Percentiles rank a stretch among this genome's conserved stretches.
These are phyloP conservation scores for Porites divaricata DNA, from an alignment of 92 coral and sea anemone species.

Conservation along the genomic window DNA sequence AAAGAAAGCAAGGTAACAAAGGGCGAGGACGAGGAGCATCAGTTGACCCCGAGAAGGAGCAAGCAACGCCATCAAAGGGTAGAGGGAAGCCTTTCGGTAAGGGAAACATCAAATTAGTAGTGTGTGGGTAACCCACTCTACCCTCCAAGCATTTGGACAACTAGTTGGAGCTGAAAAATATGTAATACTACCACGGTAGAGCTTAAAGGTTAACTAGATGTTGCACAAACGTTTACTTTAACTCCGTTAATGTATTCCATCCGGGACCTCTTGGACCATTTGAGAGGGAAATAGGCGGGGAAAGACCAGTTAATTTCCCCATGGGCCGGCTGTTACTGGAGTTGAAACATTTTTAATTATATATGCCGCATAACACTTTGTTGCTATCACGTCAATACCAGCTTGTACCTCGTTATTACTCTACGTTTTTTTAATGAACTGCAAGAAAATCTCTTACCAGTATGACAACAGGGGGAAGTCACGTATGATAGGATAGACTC, in stretches of 20 bases:
- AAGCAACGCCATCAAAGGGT: not conserved
- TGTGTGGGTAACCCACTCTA: not conserved
- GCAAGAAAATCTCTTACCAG: not conserved
- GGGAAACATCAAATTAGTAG: not conserved
- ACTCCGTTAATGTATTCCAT: too few relatives aligned
- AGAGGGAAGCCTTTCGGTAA: slow-evolving; percentile 14
- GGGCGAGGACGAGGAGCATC: slow-evolving; percentile 8
- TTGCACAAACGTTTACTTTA: too few relatives aligned
- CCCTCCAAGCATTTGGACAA: not conserved
- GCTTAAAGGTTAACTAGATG: too few relatives aligned
- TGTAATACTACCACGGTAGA: too few relatives aligned
- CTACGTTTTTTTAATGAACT: not conserved
- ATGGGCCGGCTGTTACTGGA: too few relatives aligned
- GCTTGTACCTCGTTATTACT: not conserved
- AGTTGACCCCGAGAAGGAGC: not conserved
- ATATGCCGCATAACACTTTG: too few relatives aligned
- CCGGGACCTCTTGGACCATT: too few relatives aligned
- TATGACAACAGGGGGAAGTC: not conserved
- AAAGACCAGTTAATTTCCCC: too few relatives aligned
- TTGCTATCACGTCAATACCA: not conserved
- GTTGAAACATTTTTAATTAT: too few relatives aligned
- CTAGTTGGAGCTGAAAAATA: not conserved
- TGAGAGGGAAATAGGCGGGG: too few relatives aligned
- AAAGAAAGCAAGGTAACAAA: not conserved
- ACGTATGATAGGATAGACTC: not conserved